Evolutionary conservation across 1,140 invertebrate species (phyloP).

Genomic region (Ectropis grisescens): DNA sequence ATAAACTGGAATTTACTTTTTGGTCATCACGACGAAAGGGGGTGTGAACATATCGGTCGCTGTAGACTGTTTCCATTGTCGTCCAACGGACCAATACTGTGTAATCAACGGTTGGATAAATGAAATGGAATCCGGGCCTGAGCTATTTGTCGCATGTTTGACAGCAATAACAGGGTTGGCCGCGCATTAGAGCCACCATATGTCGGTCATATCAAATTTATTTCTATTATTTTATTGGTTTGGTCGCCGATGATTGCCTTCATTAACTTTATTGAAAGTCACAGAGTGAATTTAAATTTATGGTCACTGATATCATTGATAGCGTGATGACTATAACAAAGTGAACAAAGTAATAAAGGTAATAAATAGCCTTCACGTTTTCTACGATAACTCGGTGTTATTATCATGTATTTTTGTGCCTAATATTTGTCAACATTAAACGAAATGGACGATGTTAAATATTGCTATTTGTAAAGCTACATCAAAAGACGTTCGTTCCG

Average conservation of each 20-base stretch:
- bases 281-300: conserved; percentile 63
- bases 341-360: conserved; percentile 57
- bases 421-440: no score
- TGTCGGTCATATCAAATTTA: conserved; percentile 70
- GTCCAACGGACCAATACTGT: conserved; percentile 59
- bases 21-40: conserved; percentile 63
- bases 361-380: conserved; percentile 51
- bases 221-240: conserved; percentile 70
- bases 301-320: conserved; percentile 54
- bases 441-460: no score
- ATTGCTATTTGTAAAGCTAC: no score
- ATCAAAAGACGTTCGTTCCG: conserved; percentile 14
- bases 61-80: conserved; percentile 57
- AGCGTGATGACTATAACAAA: conserved; percentile 62
- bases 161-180: conserved; percentile 65
- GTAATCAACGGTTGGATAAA: conserved; percentile 60
- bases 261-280: conserved; percentile 67
- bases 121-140: conserved; percentile 46
- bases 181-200: conserved; percentile 60
- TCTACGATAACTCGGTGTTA: no score
- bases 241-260: conserved; percentile 56
- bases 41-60: conserved; percentile 61
- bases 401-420: no score
- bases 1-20: conserved; percentile 69
- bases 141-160: conserved; percentile 68